phyloP scores from a whole-genome alignment of 2,113 vertebrate genomes.

The Ahaetulla prasina region DNA sequence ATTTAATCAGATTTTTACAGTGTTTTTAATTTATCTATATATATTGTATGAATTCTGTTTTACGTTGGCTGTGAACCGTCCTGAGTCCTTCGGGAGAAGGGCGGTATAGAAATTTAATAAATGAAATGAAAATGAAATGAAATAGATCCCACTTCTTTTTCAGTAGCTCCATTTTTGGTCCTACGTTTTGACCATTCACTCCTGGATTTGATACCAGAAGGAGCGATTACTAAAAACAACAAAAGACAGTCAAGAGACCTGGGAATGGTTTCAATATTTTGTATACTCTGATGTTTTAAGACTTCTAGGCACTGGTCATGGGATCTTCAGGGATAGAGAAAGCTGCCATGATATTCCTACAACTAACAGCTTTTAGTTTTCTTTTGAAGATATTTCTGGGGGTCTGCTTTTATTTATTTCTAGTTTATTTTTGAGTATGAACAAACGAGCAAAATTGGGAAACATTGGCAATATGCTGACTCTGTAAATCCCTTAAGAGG shows the following conservation, averaged over 20 bases:
- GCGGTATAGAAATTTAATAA: too few species aligned
- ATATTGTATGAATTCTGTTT: too few species aligned
- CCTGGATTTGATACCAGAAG: not conserved
- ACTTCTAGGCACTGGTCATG: not conserved
- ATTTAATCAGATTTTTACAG: too few species aligned
- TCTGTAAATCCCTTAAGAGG: too few species aligned
- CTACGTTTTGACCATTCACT: not conserved
- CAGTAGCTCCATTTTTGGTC: not conserved
- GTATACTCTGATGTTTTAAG: not conserved
- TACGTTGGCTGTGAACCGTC: too few species aligned
- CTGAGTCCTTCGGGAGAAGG: too few species aligned
- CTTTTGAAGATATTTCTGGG: not conserved
- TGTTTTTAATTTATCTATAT: too few species aligned
- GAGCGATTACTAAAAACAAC: not conserved
- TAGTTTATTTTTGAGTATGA: constrained; percentile 17
- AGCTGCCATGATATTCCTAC: not conserved
- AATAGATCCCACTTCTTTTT: not conserved
- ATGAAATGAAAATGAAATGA: too few species aligned
- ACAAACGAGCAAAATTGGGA: not conserved
- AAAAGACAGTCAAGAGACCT: not conserved
- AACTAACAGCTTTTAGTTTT: not conserved
- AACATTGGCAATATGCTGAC: too few species aligned
- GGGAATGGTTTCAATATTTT: not conserved
- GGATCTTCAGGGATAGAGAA: not conserved
- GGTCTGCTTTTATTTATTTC: not conserved